Evolutionary conservation across 2,113 vertebrate species (phyloP).

Genomic region (Scalopus aquaticus): DNA sequence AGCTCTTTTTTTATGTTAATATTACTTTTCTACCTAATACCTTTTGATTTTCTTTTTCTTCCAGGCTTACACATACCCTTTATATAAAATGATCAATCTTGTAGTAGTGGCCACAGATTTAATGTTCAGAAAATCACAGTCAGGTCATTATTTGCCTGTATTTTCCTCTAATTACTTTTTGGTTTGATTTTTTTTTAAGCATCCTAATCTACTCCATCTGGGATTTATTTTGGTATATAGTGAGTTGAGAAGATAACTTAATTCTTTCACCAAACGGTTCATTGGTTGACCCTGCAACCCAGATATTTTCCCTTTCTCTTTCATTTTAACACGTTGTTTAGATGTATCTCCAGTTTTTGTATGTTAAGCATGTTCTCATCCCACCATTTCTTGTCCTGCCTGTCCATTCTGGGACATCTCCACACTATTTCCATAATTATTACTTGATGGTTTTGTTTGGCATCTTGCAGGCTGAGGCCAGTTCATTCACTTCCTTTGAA

Average conservation of each 20-base stretch:
- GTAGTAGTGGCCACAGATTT: neutral
- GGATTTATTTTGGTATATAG: conserved; percentile 6
- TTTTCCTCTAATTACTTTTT: conserved; percentile 19
- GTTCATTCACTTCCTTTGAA: neutral
- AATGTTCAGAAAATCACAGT: neutral
- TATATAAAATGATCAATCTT: neutral
- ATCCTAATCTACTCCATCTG: neutral
- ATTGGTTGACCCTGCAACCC: neutral
- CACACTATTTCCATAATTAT: neutral
- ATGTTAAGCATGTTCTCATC: neutral
- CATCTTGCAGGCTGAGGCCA: neutral
- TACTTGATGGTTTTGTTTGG: neutral
- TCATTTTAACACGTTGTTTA: neutral
- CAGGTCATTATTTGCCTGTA: neutral
- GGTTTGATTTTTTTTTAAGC: neutral
- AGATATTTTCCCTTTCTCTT: neutral
- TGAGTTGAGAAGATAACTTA: neutral
- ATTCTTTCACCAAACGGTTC: conserved; percentile 16
- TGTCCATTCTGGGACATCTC: neutral
- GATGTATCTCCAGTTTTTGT: neutral
- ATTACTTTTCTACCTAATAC: neutral
- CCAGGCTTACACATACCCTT: neutral
- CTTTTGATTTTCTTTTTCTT: conserved; percentile 28
- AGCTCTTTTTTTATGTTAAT: neutral
- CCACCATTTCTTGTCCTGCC: neutral